These are phyloP conservation scores for Tachyglossus aculeatus DNA, from an alignment of 2,797 vertebrate genomes.

Conservation along the genomic window DNA sequence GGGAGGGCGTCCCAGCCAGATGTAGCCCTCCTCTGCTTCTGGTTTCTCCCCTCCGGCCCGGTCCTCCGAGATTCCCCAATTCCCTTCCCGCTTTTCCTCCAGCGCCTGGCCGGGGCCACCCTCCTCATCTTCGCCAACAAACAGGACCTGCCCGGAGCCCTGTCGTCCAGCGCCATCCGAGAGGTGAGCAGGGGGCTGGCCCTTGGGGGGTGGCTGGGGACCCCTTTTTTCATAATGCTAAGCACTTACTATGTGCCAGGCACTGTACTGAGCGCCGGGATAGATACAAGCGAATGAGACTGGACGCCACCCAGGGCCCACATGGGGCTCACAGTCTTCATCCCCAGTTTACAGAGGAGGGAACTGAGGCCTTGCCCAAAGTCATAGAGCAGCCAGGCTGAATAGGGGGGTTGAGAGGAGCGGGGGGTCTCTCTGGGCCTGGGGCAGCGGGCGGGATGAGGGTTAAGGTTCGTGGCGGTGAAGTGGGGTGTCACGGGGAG, in stretches of 20 bases:
- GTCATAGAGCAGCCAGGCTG: neutral
- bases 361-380: too few species aligned
- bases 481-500: fast-evolving
- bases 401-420: neutral
- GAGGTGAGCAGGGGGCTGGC: constrained; percentile 66
- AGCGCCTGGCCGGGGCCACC: constrained; percentile 89
- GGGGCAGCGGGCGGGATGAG: neutral
- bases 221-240: neutral
- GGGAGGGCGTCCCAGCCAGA: too few species aligned
- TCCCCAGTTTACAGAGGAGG: too few species aligned
- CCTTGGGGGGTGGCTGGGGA: neutral
- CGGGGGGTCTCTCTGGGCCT: fast-evolving
- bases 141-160: constrained; percentile 81
- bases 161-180: constrained; percentile 76
- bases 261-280: neutral
- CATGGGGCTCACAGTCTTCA: too few species aligned
- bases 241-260: neutral
- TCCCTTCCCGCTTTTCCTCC: neutral
- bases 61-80: too few species aligned
- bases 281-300: neutral
- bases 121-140: constrained; percentile 91
- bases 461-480: neutral
- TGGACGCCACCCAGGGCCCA: neutral
- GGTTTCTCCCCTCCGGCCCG: too few species aligned
- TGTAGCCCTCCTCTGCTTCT: too few species aligned